Percentiles rank a stretch among this genome's conserved stretches.
phyloP scores from a whole-genome alignment of 1,140 invertebrate genomes.

The Drosophila pruinosa region DNA sequence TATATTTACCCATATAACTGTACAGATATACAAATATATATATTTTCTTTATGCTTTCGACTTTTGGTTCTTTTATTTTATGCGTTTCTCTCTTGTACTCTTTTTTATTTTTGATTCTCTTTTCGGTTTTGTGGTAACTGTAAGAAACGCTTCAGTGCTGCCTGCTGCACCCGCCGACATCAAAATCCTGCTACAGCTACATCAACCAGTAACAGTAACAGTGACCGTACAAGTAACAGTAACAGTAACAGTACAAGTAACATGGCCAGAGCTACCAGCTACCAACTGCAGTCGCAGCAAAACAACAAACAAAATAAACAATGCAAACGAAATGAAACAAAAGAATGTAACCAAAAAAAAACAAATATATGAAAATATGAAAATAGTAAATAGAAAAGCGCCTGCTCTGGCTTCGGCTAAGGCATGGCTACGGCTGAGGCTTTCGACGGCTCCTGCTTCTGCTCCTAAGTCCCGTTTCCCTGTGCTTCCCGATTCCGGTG shows the following conservation, averaged over 20 bases:
- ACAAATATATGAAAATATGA: conserved; percentile 11
- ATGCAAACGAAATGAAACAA: conserved; percentile 32
- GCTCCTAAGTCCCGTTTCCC: conserved; percentile 79
- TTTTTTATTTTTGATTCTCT: background rate
- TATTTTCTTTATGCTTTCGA: conserved; percentile 22
- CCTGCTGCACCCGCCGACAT: conserved; percentile 48
- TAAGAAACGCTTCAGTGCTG: conserved; percentile 50
- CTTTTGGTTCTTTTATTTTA: conserved; percentile 3
- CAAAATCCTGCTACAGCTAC: conserved; percentile 47
- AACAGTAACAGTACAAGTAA: conserved; percentile 18
- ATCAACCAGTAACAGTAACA: conserved; percentile 34
- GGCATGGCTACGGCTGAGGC: conserved; percentile 59
- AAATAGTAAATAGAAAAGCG: conserved; percentile 48
- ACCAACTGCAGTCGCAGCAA: conserved; percentile 20
- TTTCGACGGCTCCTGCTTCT: conserved; percentile 75
- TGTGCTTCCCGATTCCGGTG: conserved; percentile 79
- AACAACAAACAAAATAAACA: conserved; percentile 14
- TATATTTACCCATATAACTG: conserved; percentile 17
- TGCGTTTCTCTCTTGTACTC: background rate
- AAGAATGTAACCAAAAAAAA: background rate
- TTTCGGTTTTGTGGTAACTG: conserved; percentile 30
- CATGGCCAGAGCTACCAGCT: conserved; percentile 7
- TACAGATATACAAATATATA: conserved; percentile 17
- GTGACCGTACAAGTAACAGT: conserved; percentile 22
- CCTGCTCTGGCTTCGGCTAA: conserved; percentile 43